Evolutionary conservation across 2,888 invertebrate genomes (phyloP).

Genomic region (Dioctria linearis): DNA sequence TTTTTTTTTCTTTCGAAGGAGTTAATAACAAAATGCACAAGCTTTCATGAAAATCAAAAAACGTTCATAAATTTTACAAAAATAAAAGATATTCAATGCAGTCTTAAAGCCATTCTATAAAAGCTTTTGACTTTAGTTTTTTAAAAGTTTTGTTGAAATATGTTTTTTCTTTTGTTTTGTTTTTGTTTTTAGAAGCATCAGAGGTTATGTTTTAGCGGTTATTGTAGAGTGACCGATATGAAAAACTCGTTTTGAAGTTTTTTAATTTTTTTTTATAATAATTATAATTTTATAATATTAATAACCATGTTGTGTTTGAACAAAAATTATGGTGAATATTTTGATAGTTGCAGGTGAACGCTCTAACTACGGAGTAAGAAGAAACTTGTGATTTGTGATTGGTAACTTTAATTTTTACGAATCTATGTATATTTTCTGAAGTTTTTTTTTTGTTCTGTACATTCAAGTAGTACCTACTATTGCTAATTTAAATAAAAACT

Average conservation of each 20-base stretch:
- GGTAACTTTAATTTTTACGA: no score
- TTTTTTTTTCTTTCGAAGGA: conserved; percentile 39
- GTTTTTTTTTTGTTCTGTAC: no score
- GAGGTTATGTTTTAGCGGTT: not conserved
- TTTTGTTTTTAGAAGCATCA: not conserved
- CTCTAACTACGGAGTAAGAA: no score
- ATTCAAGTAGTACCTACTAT: no score
- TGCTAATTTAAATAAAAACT: no score
- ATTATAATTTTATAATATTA: no score
- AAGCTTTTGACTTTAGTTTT: not conserved
- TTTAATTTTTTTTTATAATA: no score
- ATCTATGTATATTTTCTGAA: no score
- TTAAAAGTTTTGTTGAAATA: not conserved
- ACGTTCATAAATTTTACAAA: conserved; percentile 4
- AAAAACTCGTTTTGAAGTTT: not conserved
- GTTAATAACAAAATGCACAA: conserved; percentile 40
- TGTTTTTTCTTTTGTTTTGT: conserved; percentile 1
- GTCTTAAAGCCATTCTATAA: conserved; percentile 9
- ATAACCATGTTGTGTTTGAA: no score
- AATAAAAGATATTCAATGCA: not conserved
- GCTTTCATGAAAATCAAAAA: conserved; percentile 26
- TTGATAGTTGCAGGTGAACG: no score
- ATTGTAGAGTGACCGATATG: not conserved
- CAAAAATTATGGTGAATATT: no score
- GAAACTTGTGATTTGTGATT: no score